These are phyloP conservation scores for Hipposideros larvatus DNA, from an alignment of 2,797 vertebrate species.

Conservation along the genomic window DNA sequence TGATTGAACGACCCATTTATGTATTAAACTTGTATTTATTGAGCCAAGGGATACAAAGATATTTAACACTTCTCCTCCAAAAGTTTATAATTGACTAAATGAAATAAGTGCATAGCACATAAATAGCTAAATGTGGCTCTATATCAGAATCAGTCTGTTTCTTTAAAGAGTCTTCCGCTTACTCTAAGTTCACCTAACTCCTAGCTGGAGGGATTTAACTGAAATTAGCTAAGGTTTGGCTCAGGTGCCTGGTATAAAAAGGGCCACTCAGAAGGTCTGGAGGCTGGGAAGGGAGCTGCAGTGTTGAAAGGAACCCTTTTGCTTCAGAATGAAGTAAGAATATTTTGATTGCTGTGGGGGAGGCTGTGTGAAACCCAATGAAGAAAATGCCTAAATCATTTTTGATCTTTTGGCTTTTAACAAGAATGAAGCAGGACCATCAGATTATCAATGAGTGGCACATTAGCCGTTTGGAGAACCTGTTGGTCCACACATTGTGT, in stretches of 20 bases:
- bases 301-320: not conserved
- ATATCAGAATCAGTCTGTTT: not conserved
- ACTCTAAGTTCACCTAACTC: not conserved
- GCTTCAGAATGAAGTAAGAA: not conserved
- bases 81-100: not conserved
- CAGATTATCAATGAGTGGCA: not conserved
- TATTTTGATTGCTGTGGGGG: not conserved
- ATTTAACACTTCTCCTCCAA: not conserved
- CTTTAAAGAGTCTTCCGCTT: not conserved
- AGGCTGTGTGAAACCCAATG: not conserved
- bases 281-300: not conserved
- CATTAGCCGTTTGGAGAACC: not conserved
- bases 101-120: not conserved
- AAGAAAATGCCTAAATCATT: not conserved
- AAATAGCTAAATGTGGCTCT: not conserved
- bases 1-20: not conserved
- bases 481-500: accelerated
- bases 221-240: constrained; percentile 3
- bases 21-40: not conserved
- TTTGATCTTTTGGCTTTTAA: constrained; percentile 46
- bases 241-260: not conserved
- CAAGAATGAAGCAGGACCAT: not conserved
- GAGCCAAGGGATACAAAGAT: not conserved
- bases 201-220: not conserved
- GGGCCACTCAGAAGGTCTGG: not conserved